Conservation (phyloP, 1,140 invertebrate species). For the Aphis craccivora region DNA sequence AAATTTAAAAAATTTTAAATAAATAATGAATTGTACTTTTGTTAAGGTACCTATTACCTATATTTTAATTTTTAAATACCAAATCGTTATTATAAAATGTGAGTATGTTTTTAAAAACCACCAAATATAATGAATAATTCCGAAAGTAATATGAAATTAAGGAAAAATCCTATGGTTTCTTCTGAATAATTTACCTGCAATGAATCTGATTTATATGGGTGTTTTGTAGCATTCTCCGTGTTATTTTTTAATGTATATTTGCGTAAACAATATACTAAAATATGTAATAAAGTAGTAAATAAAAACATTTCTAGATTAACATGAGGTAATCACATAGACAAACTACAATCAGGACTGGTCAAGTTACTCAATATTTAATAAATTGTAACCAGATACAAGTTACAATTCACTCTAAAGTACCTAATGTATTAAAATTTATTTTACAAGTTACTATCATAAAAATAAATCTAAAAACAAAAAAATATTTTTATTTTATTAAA, state of each 20-base stretch:
- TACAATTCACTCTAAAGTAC: neutral
- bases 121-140: neutral
- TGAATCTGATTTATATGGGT: neutral
- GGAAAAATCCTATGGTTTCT: neutral
- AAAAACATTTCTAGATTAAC: neutral
- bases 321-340: neutral
- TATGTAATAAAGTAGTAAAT: too few species aligned
- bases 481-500: neutral
- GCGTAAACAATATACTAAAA: neutral
- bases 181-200: neutral
- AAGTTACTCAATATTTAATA: neutral
- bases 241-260: neutral
- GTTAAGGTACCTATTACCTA: too few species aligned
- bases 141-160: neutral
- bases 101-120: neutral
- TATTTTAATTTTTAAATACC: neutral
- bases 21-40: too few species aligned
- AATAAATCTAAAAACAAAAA: neutral
- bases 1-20: neutral
- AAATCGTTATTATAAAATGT: neutral
- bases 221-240: too few species aligned
- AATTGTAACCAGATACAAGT: neutral
- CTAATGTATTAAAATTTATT: neutral
- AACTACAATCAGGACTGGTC: neutral
- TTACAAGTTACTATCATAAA: neutral